phyloP scores from a whole-genome alignment of 2,888 invertebrate genomes.

The Elaeidobius kamerunicus region DNA sequence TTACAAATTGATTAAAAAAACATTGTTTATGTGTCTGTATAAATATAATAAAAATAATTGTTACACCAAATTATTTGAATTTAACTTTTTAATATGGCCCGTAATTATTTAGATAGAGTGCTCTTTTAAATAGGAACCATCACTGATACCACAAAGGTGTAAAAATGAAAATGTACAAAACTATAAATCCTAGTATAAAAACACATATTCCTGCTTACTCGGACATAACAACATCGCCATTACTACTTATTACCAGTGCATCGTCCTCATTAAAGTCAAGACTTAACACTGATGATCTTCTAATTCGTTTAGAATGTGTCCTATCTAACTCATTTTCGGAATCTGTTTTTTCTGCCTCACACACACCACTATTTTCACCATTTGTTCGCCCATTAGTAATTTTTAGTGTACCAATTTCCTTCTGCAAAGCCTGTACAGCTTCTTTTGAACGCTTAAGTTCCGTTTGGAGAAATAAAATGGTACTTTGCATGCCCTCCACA shows the following conservation, averaged over 20 bases:
- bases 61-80: too few species aligned
- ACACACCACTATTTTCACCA: constrained; percentile 41
- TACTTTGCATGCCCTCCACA: constrained; percentile 98
- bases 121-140: too few species aligned
- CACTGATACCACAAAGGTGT: too few species aligned
- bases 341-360: constrained; percentile 50
- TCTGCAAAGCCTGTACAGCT: constrained; percentile 55
- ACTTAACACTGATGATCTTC: constrained; percentile 68
- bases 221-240: constrained; percentile 61
- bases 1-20: too few species aligned
- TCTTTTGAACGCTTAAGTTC: constrained; percentile 84
- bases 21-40: too few species aligned
- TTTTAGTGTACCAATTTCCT: constrained; percentile 52
- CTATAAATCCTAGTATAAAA: too few species aligned
- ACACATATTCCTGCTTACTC: too few species aligned
- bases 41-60: too few species aligned
- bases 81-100: too few species aligned
- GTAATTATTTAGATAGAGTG: too few species aligned
- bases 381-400: constrained; percentile 36
- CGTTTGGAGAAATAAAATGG: constrained; percentile 90
- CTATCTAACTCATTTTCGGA: constrained; percentile 51
- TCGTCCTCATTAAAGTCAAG: constrained; percentile 74
- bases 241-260: constrained; percentile 66
- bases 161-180: too few species aligned
- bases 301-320: constrained; percentile 62